These are phyloP conservation scores for Telmatochromis bifrenatus DNA, from an alignment of 2,113 vertebrate genomes.

Conservation along the genomic window DNA sequence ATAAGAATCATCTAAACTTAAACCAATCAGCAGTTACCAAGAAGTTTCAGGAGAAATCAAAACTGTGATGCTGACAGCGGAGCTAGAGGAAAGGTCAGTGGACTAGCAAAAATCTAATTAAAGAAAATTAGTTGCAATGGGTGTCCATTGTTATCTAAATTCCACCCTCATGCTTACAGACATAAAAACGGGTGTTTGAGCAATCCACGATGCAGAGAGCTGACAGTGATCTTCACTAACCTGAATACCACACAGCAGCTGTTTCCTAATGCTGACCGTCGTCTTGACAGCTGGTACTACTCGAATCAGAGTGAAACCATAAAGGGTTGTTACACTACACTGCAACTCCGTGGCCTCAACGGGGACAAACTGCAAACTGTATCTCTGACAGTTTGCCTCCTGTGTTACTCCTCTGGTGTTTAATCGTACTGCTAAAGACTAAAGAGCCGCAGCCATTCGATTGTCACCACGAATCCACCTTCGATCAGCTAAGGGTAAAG, in stretches of 20 bases:
- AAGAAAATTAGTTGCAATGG: background rate
- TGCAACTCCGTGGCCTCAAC: background rate
- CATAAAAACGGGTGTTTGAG: background rate
- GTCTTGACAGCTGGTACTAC: constrained; percentile 1
- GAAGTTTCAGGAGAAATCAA: background rate
- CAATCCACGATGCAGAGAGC: background rate
- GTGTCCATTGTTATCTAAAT: background rate
- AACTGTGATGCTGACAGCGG: background rate
- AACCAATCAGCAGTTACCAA: background rate
- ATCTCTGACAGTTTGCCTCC: background rate
- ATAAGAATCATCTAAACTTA: background rate
- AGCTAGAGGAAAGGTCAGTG: background rate
- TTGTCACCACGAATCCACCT: constrained; percentile 17
- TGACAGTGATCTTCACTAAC: background rate
- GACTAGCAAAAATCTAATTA: background rate
- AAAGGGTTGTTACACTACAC: background rate
- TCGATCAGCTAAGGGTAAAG: constrained; percentile 22
- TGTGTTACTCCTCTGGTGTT: background rate
- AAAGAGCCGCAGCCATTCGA: constrained; percentile 27
- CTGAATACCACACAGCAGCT: background rate
- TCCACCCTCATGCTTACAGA: background rate
- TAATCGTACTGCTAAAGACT: constrained; percentile 46
- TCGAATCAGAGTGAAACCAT: constrained; percentile 9
- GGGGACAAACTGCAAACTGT: background rate
- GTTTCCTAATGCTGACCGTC: constrained; percentile 4